Conservation (phyloP, 2,113 vertebrate genomes). For the Caloenas nicobarica region DNA sequence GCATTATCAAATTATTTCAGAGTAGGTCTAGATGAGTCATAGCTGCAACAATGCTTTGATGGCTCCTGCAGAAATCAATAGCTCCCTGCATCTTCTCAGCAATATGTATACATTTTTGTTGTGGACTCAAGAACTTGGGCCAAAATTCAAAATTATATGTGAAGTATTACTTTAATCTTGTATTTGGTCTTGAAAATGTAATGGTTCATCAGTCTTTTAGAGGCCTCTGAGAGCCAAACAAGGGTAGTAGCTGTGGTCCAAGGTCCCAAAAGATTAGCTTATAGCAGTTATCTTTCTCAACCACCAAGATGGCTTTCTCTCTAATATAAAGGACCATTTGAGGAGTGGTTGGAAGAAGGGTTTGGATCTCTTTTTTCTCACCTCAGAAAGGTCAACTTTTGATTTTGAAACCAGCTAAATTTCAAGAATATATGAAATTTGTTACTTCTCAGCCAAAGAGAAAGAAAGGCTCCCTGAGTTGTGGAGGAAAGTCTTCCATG, state of each 20-base stretch:
- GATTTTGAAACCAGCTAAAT: neutral
- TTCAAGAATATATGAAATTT: neutral
- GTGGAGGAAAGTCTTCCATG: neutral
- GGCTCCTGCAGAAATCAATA: constrained; percentile 6
- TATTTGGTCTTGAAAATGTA: neutral
- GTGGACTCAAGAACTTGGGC: neutral
- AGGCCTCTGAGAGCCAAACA: neutral
- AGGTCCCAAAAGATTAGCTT: neutral
- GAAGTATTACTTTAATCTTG: neutral
- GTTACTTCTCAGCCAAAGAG: neutral
- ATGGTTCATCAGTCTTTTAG: neutral
- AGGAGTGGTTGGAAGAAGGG: neutral
- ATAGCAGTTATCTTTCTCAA: neutral
- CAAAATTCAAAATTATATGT: neutral
- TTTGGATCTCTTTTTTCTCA: neutral
- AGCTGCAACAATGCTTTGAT: neutral
- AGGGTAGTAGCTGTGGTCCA: neutral
- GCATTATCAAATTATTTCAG: neutral
- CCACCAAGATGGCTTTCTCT: neutral
- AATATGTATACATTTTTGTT: neutral
- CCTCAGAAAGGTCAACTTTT: neutral
- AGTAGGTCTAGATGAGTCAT: neutral
- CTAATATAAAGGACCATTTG: neutral
- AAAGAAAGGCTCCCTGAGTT: neutral
- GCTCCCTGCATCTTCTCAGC: neutral